phyloP scores from a whole-genome alignment of 2,113 vertebrate species.

The Toxotes chatareus region DNA sequence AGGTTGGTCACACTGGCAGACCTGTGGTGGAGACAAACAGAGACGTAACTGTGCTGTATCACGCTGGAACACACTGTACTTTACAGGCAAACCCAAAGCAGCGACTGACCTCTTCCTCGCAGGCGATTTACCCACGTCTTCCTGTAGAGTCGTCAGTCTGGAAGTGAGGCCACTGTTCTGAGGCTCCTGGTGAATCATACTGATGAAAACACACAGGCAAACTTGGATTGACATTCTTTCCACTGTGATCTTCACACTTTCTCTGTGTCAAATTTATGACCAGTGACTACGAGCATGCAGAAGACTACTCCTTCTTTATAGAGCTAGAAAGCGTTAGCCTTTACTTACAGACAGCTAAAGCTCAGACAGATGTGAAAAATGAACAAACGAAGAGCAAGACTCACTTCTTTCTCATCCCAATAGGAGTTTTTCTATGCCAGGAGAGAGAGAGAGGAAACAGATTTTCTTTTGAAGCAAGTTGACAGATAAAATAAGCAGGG shows the following conservation, averaged over 20 bases:
- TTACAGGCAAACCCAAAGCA: background rate
- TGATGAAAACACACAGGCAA: conserved; percentile 52
- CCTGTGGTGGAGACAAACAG: conserved; percentile 73
- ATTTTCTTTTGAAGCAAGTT: conserved; percentile 68
- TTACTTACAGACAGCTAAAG: conserved; percentile 38
- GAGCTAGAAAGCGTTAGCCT: conserved; percentile 38
- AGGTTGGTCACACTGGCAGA: conserved; percentile 96
- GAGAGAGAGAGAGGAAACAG: conserved; percentile 74
- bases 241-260: background rate
- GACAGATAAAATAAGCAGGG: conserved; percentile 52
- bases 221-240: background rate
- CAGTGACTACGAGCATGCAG: conserved; percentile 52
- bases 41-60: background rate
- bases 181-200: conserved; percentile 94
- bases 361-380: conserved; percentile 51
- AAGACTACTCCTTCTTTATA: conserved; percentile 19
- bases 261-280: conserved; percentile 18
- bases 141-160: conserved; percentile 90
- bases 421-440: conserved; percentile 86
- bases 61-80: background rate
- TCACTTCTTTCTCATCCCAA: conserved; percentile 89
- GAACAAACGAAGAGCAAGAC: conserved; percentile 75
- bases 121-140: conserved; percentile 94
- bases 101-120: conserved; percentile 90
- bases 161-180: conserved; percentile 87